Conservation (phyloP, 2,888 invertebrate genomes). For the Teinopalpus imperialis region DNA sequence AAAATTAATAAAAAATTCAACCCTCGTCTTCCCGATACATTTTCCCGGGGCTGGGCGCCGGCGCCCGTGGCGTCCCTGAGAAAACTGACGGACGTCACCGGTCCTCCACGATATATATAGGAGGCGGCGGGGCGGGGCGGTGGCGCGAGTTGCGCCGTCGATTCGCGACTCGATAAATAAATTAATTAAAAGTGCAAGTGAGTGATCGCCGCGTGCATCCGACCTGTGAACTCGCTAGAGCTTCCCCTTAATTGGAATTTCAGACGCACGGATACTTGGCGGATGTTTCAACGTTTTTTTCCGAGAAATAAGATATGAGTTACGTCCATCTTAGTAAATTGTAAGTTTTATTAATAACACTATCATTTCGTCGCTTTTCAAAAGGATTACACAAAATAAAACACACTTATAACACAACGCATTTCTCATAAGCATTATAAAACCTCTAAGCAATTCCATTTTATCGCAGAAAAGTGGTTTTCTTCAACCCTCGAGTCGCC, state of each 20-base stretch:
- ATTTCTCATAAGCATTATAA: conserved; percentile 13
- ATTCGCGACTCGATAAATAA: conserved; percentile 81
- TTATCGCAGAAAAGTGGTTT: conserved; percentile 19
- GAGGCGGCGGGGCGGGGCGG: conserved; percentile 59
- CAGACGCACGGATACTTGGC: conserved; percentile 53
- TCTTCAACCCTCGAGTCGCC: conserved; percentile 18
- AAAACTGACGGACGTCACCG: conserved; percentile 73
- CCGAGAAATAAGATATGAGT: conserved; percentile 29
- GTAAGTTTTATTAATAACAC: too few species aligned
- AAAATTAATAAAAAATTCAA: conserved; percentile 51
- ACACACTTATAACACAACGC: neutral
- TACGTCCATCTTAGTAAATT: too few species aligned
- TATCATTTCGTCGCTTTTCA: too few species aligned
- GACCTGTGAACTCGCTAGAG: conserved; percentile 64
- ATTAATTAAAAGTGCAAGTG: conserved; percentile 83
- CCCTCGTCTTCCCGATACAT: conserved; percentile 66
- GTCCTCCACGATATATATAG: conserved; percentile 66
- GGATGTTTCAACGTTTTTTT: conserved; percentile 53
- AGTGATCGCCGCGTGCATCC: conserved; percentile 75
- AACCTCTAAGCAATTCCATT: conserved; percentile 22
- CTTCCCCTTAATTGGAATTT: conserved; percentile 75
- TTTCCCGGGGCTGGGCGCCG: conserved; percentile 56
- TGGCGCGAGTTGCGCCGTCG: conserved; percentile 79
- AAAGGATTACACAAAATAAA: too few species aligned
- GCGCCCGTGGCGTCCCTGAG: conserved; percentile 65